Base-by-base conservation (phyloP, 2,888 invertebrate species). In the Agapetus fuscipes region DNA sequence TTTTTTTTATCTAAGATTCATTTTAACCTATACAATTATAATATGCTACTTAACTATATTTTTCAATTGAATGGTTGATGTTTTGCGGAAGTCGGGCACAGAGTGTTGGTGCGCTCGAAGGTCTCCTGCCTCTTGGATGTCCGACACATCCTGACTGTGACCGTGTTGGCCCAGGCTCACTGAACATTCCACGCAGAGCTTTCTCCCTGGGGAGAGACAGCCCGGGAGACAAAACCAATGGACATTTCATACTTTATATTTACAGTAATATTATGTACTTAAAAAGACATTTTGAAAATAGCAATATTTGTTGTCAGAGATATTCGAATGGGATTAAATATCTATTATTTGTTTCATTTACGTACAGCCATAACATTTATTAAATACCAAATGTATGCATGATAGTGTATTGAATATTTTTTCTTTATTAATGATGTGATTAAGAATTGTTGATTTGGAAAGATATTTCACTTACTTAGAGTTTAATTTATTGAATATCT, bases 1-100 rank as follows among this genome's bases (percentile, higher is more conserved):
- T 70, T 49, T 66, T n/a, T 67, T 66, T 69, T 69, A 70, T 66
- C 70, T 70, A 70, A 68, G 68, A 65, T 70, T 69, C 67, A 59
- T 45, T 32, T 48, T 45, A 48, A 41, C 48, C 48, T 48, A 48
- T 42, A 40, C 37, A 45, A 45, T 48, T 47, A 44, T 41, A n/a
- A n/a, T n/a, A 42, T 36, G 31, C 39, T 46, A 43, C 39, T 46
- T 42, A 48, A 41, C 28, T 39, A 47, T 39, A 41, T 29, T 39
- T 42, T 39, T 41, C 36, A 41, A 41, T 39, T 20, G 27, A 27
- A 30, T 26, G 34, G 34, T 29, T 24, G 20, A 11, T 24, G 20
- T 11, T 33, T 13, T 12, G 14, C 26, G 26, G 25, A 33, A 24
- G 33, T 17, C 20, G 12, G 20, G 17, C 10, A 6, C 24, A 24